Conservation (phyloP, 2,797 vertebrate species). For the Hozukius guyotensis region DNA sequence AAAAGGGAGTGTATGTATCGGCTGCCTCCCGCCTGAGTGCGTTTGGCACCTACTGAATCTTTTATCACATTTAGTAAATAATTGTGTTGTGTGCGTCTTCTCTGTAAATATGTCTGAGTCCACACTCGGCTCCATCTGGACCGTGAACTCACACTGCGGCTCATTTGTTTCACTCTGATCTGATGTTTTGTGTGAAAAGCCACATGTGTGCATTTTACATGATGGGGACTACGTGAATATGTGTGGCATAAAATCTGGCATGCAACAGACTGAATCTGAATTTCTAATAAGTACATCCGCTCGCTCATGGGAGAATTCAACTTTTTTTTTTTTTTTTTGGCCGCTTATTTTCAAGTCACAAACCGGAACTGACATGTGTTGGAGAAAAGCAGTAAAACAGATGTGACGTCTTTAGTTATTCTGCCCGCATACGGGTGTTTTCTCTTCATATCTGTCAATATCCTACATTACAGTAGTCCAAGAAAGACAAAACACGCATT, state of each 20-base stretch:
- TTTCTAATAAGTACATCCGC: neutral
- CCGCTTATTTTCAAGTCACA: neutral
- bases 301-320: neutral
- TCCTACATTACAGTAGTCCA: neutral
- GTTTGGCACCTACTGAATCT: conserved; percentile 2
- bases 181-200: no score
- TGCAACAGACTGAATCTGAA: neutral
- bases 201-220: neutral
- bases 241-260: neutral
- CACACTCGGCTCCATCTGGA: neutral
- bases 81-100: neutral
- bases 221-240: neutral
- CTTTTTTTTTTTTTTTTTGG: no score
- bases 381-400: neutral
- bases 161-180: neutral
- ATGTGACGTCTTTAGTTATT: neutral
- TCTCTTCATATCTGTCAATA: neutral
- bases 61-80: conserved; percentile 13
- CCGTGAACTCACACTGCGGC: neutral
- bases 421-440: neutral
- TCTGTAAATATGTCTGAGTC: neutral
- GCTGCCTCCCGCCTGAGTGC: neutral
- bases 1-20: neutral
- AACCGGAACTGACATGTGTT: neutral
- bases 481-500: neutral